Evolutionary conservation across 2,888 invertebrate species (phyloP).

Genomic region (Heterodera filipjevi): DNA sequence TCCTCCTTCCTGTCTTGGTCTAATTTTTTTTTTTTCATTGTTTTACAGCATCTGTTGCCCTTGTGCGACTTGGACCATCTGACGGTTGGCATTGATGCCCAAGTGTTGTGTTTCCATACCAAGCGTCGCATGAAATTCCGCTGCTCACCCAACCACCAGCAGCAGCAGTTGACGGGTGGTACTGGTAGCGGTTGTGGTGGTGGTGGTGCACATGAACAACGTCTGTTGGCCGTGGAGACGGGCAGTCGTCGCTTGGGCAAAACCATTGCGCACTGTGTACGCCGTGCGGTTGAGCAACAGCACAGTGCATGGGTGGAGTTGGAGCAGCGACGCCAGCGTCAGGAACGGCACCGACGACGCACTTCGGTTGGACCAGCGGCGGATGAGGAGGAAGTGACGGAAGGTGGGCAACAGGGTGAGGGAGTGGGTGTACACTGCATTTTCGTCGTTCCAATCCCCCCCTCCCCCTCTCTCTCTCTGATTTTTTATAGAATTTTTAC

Average conservation of each 20-base stretch:
- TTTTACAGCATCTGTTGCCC: conserved; percentile 9
- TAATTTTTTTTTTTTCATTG: not conserved
- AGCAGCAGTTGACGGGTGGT: no score
- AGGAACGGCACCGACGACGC: not conserved
- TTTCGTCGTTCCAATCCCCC: no score
- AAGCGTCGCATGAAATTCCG: conserved; percentile 23
- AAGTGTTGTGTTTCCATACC: conserved; percentile 38
- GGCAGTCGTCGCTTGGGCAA: conserved; percentile 40
- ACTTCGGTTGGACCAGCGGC: not conserved
- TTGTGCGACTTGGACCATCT: conserved; percentile 21
- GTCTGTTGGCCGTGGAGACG: conserved; percentile 38
- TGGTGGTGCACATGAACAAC: conserved; percentile 22
- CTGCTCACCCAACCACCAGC: not conserved
- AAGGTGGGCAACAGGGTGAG: no score
- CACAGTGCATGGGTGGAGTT: not conserved
- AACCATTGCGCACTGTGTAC: conserved; percentile 32
- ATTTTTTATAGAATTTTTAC: no score
- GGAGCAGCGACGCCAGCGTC: not conserved
- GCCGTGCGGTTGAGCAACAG: conserved; percentile 16
- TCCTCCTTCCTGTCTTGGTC: not conserved
- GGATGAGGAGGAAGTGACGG: not conserved
- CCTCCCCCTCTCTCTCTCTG: no score
- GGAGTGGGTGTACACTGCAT: no score
- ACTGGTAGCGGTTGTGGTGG: no score
- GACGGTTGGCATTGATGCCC: conserved; percentile 37